Evolutionary conservation across 1,140 invertebrate genomes (phyloP).

Genomic region (Rhyzopertha dominica): DNA sequence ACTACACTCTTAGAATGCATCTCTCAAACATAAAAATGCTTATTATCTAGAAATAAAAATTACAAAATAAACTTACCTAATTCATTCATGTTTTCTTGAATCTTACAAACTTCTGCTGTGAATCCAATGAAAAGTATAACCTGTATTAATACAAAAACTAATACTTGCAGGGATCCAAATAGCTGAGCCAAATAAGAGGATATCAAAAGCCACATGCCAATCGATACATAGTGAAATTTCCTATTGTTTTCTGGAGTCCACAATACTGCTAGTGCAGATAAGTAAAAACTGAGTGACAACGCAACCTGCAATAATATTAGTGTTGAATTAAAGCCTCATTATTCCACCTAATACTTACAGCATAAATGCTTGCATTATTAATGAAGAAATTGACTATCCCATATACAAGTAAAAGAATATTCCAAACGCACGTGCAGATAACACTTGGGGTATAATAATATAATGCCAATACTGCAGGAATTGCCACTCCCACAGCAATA

Average conservation of each 20-base stretch:
- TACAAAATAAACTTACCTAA: conserved; percentile 21
- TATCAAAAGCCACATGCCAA: conserved; percentile 57
- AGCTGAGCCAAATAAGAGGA: conserved; percentile 57
- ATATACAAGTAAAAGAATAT: conserved; percentile 27
- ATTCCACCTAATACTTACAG: conserved; percentile 26
- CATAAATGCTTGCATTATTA: conserved; percentile 26
- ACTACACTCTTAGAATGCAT: too few relatives aligned
- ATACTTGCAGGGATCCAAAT: conserved; percentile 54
- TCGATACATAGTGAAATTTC: conserved; percentile 54
- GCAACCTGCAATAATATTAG: conserved; percentile 45
- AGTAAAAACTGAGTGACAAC: conserved; percentile 47
- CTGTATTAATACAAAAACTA: conserved; percentile 54
- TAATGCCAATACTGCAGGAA: conserved; percentile 45
- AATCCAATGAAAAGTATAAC: conserved; percentile 51
- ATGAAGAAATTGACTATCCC: conserved; percentile 33
- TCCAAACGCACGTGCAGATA: conserved; percentile 48
- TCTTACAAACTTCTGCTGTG: conserved; percentile 50
- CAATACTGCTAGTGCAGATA: conserved; percentile 49
- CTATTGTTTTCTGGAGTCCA: conserved; percentile 57
- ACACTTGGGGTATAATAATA: conserved; percentile 52
- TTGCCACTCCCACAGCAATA: conserved; percentile 37
- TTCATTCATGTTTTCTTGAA: conserved; percentile 39
- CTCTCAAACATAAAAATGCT: too few relatives aligned
- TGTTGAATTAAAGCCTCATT: conserved; percentile 3
- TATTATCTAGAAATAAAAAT: too few relatives aligned